phyloP scores from a whole-genome alignment of 2,888 invertebrate genomes.

The Choristoneura rosaceana region DNA sequence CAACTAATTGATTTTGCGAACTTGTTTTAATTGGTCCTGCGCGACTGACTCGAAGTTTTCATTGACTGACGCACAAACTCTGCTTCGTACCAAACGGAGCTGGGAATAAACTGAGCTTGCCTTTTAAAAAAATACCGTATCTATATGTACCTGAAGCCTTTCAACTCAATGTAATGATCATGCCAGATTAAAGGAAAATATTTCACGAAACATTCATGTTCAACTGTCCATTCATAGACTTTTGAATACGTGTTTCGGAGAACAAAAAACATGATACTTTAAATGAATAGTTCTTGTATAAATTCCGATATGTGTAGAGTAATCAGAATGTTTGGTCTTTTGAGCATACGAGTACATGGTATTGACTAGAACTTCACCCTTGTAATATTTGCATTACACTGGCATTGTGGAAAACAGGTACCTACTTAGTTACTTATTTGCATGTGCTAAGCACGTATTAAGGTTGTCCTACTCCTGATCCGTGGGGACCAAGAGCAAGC shows the following conservation, averaged over 20 bases:
- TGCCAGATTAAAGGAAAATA: not conserved
- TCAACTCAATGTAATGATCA: not conserved
- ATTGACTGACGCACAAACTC: conserved; percentile 63
- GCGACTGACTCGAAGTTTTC: conserved; percentile 64
- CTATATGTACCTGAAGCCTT: not conserved
- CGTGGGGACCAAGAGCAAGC: not conserved
- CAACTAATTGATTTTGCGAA: conserved; percentile 76
- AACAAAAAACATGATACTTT: not conserved
- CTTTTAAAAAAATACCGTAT: not conserved
- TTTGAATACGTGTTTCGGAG: not conserved
- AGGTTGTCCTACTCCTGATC: not conserved
- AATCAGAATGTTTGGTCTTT: not conserved
- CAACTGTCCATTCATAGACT: not conserved
- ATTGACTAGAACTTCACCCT: not conserved
- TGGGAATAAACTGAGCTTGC: conserved; percentile 4
- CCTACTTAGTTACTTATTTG: no score
- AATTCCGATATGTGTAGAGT: not conserved
- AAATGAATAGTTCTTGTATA: not conserved
- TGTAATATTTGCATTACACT: not conserved
- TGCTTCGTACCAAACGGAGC: conserved; percentile 55
- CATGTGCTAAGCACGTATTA: no score
- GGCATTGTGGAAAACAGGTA: no score
- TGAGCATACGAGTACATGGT: not conserved
- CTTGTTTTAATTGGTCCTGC: conserved; percentile 73
- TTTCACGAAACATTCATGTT: not conserved